A percentile compares a stretch with the other conserved stretches of the same genome.
Conservation (phyloP, 2,888 invertebrate species). For the Hydriomena furcata region DNA sequence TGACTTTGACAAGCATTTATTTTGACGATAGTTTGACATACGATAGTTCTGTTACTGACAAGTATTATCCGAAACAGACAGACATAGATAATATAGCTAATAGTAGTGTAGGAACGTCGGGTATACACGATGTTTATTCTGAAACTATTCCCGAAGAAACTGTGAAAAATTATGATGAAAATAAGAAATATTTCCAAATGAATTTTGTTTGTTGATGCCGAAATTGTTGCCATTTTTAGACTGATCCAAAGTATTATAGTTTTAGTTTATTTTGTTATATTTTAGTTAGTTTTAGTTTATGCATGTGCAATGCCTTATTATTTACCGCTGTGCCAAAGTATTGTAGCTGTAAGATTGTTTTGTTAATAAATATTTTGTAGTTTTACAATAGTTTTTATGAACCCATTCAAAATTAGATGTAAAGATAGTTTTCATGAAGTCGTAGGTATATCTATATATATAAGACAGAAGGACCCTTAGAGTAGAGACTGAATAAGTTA, state of each 20-base stretch:
- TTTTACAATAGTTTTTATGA: not conserved
- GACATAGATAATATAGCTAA: constrained; percentile 44
- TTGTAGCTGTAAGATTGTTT: constrained; percentile 50
- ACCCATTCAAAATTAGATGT: too few species aligned
- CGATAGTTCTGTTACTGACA: constrained; percentile 47
- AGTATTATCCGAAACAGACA: constrained; percentile 51
- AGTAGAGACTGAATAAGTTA: too few species aligned
- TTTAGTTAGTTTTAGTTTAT: constrained; percentile 29
- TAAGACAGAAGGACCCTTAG: too few species aligned
- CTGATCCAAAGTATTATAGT: constrained; percentile 35
- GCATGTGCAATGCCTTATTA: constrained; percentile 40
- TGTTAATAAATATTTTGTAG: constrained; percentile 48
- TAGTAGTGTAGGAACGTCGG: constrained; percentile 30
- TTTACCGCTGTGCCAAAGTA: constrained; percentile 49
- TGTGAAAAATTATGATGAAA: constrained; percentile 44
- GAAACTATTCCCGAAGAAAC: constrained; percentile 44
- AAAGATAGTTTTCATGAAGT: too few species aligned
- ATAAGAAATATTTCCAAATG: constrained; percentile 63
- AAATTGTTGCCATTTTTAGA: constrained; percentile 32
- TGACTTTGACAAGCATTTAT: constrained; percentile 58
- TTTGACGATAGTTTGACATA: constrained; percentile 66
- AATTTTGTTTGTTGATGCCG: constrained; percentile 64
- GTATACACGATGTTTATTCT: constrained; percentile 42
- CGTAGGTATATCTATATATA: too few species aligned
- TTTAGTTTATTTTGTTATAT: constrained; percentile 32